phyloP scores from a whole-genome alignment of 2,888 invertebrate species.

The Pterobdella sp. region DNA sequence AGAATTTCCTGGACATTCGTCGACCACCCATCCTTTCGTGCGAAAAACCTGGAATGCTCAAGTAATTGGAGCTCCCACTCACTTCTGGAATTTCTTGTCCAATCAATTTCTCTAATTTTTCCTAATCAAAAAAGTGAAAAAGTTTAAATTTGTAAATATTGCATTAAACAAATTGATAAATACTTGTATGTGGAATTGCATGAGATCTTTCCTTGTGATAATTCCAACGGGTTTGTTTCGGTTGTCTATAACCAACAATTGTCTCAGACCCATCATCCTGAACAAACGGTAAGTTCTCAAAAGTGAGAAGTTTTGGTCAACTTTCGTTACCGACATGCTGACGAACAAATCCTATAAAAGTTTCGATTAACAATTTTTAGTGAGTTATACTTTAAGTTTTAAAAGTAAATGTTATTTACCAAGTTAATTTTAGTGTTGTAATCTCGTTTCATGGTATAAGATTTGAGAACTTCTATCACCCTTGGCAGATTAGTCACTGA shows the following conservation, averaged over 20 bases:
- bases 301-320: constrained; percentile 43
- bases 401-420: background rate
- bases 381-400: too few species aligned
- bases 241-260: constrained; percentile 43
- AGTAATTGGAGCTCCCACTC: background rate
- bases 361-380: too few species aligned
- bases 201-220: constrained; percentile 46
- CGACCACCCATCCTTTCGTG: background rate
- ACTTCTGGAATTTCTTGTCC: constrained; percentile 26
- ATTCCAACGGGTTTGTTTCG: constrained; percentile 44
- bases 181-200: constrained; percentile 40
- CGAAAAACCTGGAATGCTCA: background rate
- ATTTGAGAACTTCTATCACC: constrained; percentile 20
- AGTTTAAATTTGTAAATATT: background rate
- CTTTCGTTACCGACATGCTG: constrained; percentile 43
- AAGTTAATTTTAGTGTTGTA: constrained; percentile 24
- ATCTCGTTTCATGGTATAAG: constrained; percentile 26
- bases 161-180: background rate
- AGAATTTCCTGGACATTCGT: constrained; percentile 22
- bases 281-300: constrained; percentile 45
- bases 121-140: background rate
- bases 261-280: constrained; percentile 45
- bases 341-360: constrained; percentile 40
- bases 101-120: constrained; percentile 26
- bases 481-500: constrained; percentile 5